Evolutionary conservation across 2,113 vertebrate species (phyloP).

Genomic region (human (Homo sapiens)): GRCh38 chr2:134413001-134413500

Average conservation of each 20-base stretch:
- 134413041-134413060: background rate
- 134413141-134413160: background rate
- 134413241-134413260: background rate
- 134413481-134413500: background rate
- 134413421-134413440: background rate
- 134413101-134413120: background rate
- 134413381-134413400: background rate
- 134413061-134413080: background rate
- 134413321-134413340: background rate
- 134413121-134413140: background rate
- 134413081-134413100: background rate
- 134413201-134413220: background rate
- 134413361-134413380: background rate
- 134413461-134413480: background rate
- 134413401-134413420: background rate
- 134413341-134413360: background rate
- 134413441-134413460: background rate
- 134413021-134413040: background rate
- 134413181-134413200: background rate
- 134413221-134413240: background rate
- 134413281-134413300: background rate
- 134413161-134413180: background rate
- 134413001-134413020: slow-evolving; percentile 97
- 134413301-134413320: background rate
- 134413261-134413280: background rate